A percentile compares a stretch with the other conserved stretches of the same genome.
Evolutionary conservation across 2,113 vertebrate genomes (phyloP).

Genomic region (Ovibos moschatus): DNA sequence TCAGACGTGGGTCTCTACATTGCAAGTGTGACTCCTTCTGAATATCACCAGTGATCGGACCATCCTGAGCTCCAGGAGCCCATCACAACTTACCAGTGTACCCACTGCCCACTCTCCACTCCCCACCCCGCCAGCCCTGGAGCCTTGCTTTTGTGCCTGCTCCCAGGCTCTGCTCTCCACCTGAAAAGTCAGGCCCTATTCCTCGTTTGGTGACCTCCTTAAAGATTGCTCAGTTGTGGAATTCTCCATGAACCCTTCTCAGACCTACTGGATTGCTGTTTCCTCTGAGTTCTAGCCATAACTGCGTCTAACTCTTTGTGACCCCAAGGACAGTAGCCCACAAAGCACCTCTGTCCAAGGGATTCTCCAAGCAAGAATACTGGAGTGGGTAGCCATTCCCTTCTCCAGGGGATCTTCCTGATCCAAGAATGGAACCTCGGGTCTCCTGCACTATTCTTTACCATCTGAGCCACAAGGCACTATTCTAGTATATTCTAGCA

Average conservation of each 20-base stretch:
- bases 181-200: neutral
- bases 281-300: neutral
- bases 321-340: rapidly evolving
- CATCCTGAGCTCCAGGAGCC: neutral
- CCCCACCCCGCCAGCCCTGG: neutral
- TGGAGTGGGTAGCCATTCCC: neutral
- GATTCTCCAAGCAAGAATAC: neutral
- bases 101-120: neutral
- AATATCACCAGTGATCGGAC: neutral
- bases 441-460: neutral
- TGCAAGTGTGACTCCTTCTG: neutral
- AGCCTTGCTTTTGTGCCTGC: neutral
- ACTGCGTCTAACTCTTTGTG: neutral
- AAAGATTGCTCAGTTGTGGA: neutral
- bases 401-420: neutral
- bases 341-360: neutral
- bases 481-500: neutral
- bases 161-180: rapidly evolving
- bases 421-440: neutral
- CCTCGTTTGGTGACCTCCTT: neutral
- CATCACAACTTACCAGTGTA: neutral
- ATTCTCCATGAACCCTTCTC: neutral
- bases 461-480: neutral
- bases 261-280: neutral
- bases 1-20: neutral